Percentiles rank a stretch among this genome's conserved stretches.
Evolutionary conservation across 2,888 invertebrate species (phyloP).

Genomic region (Campoplex capitator): DNA sequence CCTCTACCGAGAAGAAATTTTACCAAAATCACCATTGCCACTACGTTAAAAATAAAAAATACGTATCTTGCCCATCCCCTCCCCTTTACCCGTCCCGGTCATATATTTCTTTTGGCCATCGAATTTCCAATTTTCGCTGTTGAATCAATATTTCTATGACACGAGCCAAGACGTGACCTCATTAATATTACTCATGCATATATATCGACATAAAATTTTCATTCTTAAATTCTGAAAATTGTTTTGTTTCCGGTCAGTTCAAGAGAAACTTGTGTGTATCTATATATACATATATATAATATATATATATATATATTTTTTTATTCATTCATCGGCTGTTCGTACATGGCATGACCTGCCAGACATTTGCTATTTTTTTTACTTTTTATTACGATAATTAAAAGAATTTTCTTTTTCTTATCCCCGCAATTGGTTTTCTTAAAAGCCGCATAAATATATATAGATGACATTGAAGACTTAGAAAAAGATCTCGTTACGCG

Average conservation of each 20-base stretch:
- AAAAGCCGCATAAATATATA: background rate
- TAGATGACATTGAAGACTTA: slow-evolving; percentile 24
- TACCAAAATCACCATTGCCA: slow-evolving; percentile 58
- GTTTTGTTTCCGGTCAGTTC: background rate
- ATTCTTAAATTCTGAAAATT: background rate
- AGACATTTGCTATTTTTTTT: background rate
- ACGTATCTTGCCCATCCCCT: background rate
- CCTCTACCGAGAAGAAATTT: slow-evolving; percentile 19
- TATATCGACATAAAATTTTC: background rate
- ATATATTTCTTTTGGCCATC: slow-evolving; percentile 32
- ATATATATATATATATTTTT: background rate
- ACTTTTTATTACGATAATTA: background rate
- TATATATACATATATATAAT: background rate
- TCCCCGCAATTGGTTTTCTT: slow-evolving; percentile 23
- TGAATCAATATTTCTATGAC: slow-evolving; percentile 58
- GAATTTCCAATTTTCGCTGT: slow-evolving; percentile 61
- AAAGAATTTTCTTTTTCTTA: background rate
- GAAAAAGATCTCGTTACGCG: background rate
- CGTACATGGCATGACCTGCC: background rate
- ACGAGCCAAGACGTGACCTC: slow-evolving; percentile 39
- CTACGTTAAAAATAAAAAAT: slow-evolving; percentile 48
- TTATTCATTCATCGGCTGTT: background rate
- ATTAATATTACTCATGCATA: slow-evolving; percentile 24
- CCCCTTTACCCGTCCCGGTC: too few relatives aligned
- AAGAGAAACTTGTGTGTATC: too few relatives aligned